phyloP scores from a whole-genome alignment of 2,113 vertebrate genomes.

The Podiceps cristatus region DNA sequence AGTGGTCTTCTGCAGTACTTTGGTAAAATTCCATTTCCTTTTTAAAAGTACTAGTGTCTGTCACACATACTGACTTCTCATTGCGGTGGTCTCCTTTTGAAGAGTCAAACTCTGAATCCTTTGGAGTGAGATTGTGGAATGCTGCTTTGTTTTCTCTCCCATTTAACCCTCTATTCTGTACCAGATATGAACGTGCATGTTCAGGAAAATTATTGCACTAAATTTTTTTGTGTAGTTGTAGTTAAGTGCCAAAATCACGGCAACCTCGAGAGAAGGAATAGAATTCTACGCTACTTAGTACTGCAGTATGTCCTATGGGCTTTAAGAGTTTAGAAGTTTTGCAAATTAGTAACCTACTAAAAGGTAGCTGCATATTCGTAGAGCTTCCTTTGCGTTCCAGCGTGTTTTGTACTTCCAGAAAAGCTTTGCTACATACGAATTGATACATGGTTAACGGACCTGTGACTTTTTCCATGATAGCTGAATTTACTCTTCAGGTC shows the following conservation, averaged over 20 bases:
- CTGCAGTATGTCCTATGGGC: constrained; percentile 74
- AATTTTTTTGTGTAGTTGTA: constrained; percentile 69
- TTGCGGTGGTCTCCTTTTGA: constrained; percentile 50
- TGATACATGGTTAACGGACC: background rate
- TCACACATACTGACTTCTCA: constrained; percentile 47
- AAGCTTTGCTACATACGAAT: constrained; percentile 58
- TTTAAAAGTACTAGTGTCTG: constrained; percentile 38
- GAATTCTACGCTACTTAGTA: constrained; percentile 70
- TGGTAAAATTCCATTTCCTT: constrained; percentile 77
- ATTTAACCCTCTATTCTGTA: constrained; percentile 46
- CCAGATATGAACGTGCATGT: constrained; percentile 70
- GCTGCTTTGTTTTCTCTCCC: constrained; percentile 74
- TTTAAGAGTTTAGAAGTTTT: constrained; percentile 70
- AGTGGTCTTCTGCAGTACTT: constrained; percentile 78
- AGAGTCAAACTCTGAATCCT: constrained; percentile 71
- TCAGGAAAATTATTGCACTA: constrained; percentile 72
- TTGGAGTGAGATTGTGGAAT: constrained; percentile 66
- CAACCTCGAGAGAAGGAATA: constrained; percentile 67
- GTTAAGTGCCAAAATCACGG: constrained; percentile 74
- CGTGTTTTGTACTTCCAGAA: constrained; percentile 72
- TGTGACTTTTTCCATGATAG: background rate
- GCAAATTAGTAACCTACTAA: constrained; percentile 69
- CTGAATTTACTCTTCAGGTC: background rate
- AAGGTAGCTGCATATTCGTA: constrained; percentile 70
- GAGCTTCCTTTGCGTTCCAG: constrained; percentile 72